Percentiles rank a stretch among this genome's conserved stretches.
These are phyloP conservation scores for Polypterus bichir DNA, from an alignment of 2,113 vertebrate genomes.

Conservation along the genomic window DNA sequence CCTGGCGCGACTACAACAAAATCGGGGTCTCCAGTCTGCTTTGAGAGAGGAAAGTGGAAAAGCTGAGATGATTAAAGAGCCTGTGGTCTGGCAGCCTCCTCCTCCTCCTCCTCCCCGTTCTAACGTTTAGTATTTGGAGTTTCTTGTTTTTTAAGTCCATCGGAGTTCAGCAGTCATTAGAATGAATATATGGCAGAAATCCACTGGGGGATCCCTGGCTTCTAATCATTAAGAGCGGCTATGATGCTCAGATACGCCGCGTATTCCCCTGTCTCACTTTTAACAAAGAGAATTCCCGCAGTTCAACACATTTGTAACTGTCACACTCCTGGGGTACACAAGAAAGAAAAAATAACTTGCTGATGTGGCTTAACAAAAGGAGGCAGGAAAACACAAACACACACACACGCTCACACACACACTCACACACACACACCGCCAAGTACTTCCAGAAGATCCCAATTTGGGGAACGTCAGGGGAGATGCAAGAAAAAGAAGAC, in stretches of 20 bases:
- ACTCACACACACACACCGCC: slow-evolving; percentile 16
- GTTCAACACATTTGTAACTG: slow-evolving; percentile 45
- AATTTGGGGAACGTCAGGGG: slow-evolving; percentile 16
- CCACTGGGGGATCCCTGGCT: slow-evolving; percentile 47
- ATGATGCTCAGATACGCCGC: slow-evolving; percentile 36
- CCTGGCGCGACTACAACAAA: no score
- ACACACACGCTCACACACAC: slow-evolving; percentile 6
- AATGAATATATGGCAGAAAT: slow-evolving; percentile 54
- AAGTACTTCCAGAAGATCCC: slow-evolving; percentile 34
- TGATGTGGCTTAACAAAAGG: slow-evolving; percentile 32
- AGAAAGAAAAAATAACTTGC: slow-evolving; percentile 41
- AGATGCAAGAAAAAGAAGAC: not conserved
- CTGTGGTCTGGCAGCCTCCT: no score
- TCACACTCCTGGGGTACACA: slow-evolving; percentile 33
- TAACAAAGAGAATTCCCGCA: slow-evolving; percentile 37
- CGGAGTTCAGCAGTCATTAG: not conserved
- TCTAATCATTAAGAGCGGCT: slow-evolving; percentile 62
- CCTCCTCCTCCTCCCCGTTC: no score
- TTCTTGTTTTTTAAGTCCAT: slow-evolving; percentile 23
- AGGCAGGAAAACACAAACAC: slow-evolving; percentile 16
- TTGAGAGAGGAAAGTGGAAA: no score
- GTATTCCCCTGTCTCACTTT: slow-evolving; percentile 8
- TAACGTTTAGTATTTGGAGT: slow-evolving; percentile 12
- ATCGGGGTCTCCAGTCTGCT: no score
- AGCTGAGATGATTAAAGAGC: no score